Percentiles rank a stretch among this genome's conserved stretches.
Conservation (phyloP, 2,888 invertebrate species). For the Hoplodrina ambigua region DNA sequence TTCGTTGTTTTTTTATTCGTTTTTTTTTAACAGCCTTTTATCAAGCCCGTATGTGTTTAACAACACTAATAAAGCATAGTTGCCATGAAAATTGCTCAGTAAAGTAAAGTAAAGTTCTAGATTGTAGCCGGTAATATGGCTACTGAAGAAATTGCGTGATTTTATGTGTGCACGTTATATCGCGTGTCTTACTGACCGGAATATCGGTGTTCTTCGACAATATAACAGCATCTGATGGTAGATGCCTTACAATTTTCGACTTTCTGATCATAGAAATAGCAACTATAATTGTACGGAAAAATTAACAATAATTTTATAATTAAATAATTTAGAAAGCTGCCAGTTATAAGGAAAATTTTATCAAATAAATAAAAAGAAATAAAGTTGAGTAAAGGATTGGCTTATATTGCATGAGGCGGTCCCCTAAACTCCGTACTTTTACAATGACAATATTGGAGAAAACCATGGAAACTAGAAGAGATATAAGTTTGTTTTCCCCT, state of each 20-base stretch:
- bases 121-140: conserved; percentile 63
- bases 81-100: conserved; percentile 59
- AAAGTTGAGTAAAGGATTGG: not conserved
- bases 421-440: not conserved
- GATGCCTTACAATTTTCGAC: conserved; percentile 29
- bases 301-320: conserved; percentile 32
- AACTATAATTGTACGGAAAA: not conserved
- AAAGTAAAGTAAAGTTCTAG: too few relatives aligned
- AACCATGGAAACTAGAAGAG: conserved; percentile 18
- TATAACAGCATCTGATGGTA: conserved; percentile 42
- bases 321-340: conserved; percentile 51
- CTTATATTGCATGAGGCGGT: conserved; percentile 12
- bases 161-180: conserved; percentile 66
- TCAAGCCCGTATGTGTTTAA: conserved; percentile 44
- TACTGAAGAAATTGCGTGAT: conserved; percentile 70
- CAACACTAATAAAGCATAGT: conserved; percentile 47
- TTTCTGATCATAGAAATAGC: conserved; percentile 7
- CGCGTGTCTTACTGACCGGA: conserved; percentile 70
- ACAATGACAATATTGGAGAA: conserved; percentile 18
- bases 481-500: conserved; percentile 26
- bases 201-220: conserved; percentile 57
- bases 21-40: conserved; percentile 43
- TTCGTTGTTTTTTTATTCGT: conserved; percentile 1
- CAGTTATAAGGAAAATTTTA: conserved; percentile 23
- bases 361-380: conserved; percentile 4